Evolutionary conservation across 1,140 invertebrate genomes (phyloP).

Genomic region (Drosophila ercepeae): DNA sequence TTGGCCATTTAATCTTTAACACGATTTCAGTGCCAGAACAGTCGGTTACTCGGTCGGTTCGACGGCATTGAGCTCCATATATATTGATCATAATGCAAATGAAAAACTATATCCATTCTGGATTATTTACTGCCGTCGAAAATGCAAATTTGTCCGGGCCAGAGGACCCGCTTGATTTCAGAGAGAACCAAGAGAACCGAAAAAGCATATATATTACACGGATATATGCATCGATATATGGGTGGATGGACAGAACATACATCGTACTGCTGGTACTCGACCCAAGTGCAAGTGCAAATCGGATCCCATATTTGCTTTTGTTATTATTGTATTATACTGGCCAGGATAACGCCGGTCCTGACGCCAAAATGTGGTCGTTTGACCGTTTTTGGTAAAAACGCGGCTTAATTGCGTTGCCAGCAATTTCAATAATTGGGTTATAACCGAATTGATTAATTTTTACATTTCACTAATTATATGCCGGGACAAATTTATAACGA

Average conservation of each 20-base stretch:
- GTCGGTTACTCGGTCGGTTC: slow-evolving; percentile 28
- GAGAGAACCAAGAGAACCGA: background rate
- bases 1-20: slow-evolving; percentile 34
- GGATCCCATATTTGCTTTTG: slow-evolving; percentile 63
- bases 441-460: slow-evolving; percentile 64
- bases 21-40: slow-evolving; percentile 20
- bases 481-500: slow-evolving; percentile 28
- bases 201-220: background rate
- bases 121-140: slow-evolving; percentile 39
- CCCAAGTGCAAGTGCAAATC: slow-evolving; percentile 51
- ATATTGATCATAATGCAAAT: slow-evolving; percentile 43
- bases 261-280: background rate
- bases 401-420: slow-evolving; percentile 47
- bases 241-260: background rate
- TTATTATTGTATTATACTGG: slow-evolving; percentile 77
- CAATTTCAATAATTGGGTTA: slow-evolving; percentile 69
- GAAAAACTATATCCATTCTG: slow-evolving; percentile 46
- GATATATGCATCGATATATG: background rate
- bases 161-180: slow-evolving; percentile 1
- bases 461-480: slow-evolving; percentile 60
- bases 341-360: slow-evolving; percentile 27
- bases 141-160: slow-evolving; percentile 44
- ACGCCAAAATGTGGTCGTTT: slow-evolving; percentile 32
- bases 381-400: slow-evolving; percentile 16
- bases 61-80: background rate